Evolutionary conservation across 2,888 invertebrate genomes (phyloP).

Genomic region (Spodoptera exigua): DNA sequence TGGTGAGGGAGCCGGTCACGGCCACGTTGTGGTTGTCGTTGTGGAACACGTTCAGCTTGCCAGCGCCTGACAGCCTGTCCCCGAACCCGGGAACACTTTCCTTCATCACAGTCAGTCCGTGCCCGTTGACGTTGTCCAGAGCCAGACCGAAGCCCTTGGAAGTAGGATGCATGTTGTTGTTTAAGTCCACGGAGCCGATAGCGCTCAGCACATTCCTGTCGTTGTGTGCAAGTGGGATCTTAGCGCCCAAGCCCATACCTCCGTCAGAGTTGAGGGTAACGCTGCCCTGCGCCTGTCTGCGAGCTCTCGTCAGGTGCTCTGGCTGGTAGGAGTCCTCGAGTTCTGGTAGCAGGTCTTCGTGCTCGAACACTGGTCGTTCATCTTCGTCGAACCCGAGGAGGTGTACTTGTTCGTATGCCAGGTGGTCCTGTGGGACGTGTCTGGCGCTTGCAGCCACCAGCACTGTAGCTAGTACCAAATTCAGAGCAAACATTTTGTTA

Average conservation of each 20-base stretch:
- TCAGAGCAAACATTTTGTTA: constrained; percentile 31
- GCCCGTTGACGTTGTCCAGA: constrained; percentile 33
- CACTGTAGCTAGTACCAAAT: constrained; percentile 28
- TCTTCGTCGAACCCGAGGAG: constrained; percentile 13
- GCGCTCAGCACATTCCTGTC: constrained; percentile 38
- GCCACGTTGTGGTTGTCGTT: constrained; percentile 29
- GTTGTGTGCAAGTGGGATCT: constrained; percentile 23
- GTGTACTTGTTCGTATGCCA: constrained; percentile 8
- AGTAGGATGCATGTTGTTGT: constrained; percentile 14
- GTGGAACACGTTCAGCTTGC: constrained; percentile 29
- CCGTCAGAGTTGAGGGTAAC: constrained; percentile 39
- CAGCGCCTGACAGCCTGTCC: constrained; percentile 21
- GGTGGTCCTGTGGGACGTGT: constrained; percentile 27
- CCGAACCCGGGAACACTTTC: constrained; percentile 23
- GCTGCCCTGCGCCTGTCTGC: constrained; percentile 36
- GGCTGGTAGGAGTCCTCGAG: constrained; percentile 11
- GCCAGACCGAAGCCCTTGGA: constrained; percentile 31
- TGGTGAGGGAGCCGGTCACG: constrained; percentile 37
- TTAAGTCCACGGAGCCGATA: constrained; percentile 18
- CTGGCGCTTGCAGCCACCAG: constrained; percentile 33
- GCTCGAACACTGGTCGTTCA: constrained; percentile 3
- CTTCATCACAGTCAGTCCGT: constrained; percentile 24
- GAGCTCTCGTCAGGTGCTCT: constrained; percentile 13
- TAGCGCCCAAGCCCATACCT: constrained; percentile 12
- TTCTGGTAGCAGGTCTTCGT: not conserved